phyloP scores from a whole-genome alignment of 2,888 invertebrate species.

The Drosophila subsilvestris region DNA sequence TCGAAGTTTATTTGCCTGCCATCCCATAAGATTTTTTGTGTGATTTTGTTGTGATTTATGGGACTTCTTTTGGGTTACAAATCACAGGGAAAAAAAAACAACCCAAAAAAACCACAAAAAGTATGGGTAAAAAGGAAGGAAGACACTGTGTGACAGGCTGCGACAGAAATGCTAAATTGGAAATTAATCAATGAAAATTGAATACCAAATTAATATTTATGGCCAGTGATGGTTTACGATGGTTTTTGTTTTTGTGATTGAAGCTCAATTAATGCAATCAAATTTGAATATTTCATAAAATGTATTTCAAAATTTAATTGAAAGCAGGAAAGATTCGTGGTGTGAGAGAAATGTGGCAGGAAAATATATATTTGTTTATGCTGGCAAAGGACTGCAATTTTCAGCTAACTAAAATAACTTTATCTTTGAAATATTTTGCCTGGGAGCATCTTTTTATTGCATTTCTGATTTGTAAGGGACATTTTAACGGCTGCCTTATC shows the following conservation, averaged over 20 bases:
- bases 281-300: slow-evolving; percentile 24
- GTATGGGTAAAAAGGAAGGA: slow-evolving; percentile 8
- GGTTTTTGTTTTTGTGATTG: slow-evolving; percentile 33
- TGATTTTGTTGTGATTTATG: slow-evolving; percentile 58
- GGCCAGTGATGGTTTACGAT: slow-evolving; percentile 25
- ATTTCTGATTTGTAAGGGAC: not conserved
- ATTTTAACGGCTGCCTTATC: not conserved
- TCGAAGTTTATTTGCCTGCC: slow-evolving; percentile 58
- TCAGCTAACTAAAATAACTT: too few species aligned
- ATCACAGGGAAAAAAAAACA: slow-evolving; percentile 6
- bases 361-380: too few species aligned
- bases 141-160: slow-evolving; percentile 54
- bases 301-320: slow-evolving; percentile 4
- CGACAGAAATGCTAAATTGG: slow-evolving; percentile 62
- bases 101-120: slow-evolving; percentile 9
- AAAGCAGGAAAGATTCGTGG: not conserved
- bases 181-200: slow-evolving; percentile 72
- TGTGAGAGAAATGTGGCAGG: not conserved
- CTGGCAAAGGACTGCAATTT: too few species aligned
- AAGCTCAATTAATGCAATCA: slow-evolving; percentile 62
- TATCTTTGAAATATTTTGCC: slow-evolving; percentile 1
- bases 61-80: slow-evolving; percentile 33
- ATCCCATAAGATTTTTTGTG: slow-evolving; percentile 3
- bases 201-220: slow-evolving; percentile 73
- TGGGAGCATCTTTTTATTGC: too few species aligned